Percentiles rank a stretch among this genome's conserved stretches.
phyloP scores from a whole-genome alignment of 2,888 invertebrate species.

The Stenodera caucasica region DNA sequence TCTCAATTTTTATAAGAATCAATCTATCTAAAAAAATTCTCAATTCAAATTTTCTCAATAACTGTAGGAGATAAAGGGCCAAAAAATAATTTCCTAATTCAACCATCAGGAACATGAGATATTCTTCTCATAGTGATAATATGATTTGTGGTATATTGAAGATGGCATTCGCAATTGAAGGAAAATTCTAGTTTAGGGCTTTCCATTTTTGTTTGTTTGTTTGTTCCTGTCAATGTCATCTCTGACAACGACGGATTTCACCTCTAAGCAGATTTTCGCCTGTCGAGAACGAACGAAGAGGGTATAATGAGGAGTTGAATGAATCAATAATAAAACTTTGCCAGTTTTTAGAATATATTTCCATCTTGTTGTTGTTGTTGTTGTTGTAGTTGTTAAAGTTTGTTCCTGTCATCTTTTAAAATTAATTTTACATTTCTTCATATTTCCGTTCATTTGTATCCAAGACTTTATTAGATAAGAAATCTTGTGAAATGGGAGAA shows the following conservation, averaged over 20 bases:
- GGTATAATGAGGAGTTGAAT: slow-evolving; percentile 21
- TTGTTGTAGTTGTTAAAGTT: slow-evolving; percentile 4
- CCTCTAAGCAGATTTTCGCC: slow-evolving; percentile 23
- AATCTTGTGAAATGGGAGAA: slow-evolving; percentile 23
- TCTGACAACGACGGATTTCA: slow-evolving; percentile 14
- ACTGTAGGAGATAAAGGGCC: background rate
- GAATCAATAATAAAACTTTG: slow-evolving; percentile 23
- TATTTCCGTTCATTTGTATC: slow-evolving; percentile 38
- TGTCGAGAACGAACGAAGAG: slow-evolving; percentile 20
- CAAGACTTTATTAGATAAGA: slow-evolving; percentile 41
- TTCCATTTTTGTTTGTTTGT: slow-evolving; percentile 17
- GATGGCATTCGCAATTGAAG: background rate
- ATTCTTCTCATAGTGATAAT: background rate
- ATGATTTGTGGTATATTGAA: background rate
- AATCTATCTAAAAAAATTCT: background rate
- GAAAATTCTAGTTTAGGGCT: background rate
- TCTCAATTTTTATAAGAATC: background rate
- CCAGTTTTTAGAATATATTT: slow-evolving; percentile 10
- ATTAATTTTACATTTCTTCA: background rate
- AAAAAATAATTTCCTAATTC: background rate
- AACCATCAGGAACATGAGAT: background rate
- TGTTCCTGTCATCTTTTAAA: slow-evolving; percentile 34
- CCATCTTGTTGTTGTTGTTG: slow-evolving; percentile 10
- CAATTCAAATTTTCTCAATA: background rate
- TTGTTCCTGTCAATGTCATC: slow-evolving; percentile 24